These are phyloP conservation scores for Symphodus melops DNA, from an alignment of 2,113 vertebrate genomes.

Conservation along the genomic window DNA sequence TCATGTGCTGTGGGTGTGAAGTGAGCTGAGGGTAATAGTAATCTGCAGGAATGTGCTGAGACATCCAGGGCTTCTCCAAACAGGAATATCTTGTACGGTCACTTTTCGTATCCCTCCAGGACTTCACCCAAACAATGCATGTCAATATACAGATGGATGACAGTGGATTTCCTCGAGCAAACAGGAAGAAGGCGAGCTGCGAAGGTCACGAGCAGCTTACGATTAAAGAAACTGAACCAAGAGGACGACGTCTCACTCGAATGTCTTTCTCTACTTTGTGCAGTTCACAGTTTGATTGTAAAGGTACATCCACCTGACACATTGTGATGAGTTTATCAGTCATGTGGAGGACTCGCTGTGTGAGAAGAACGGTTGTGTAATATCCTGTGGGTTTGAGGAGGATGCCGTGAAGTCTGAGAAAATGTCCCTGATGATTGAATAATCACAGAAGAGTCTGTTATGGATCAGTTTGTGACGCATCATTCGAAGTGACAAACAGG, in stretches of 20 bases:
- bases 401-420: background rate
- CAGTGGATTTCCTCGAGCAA: background rate
- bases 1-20: slow-evolving; percentile 7
- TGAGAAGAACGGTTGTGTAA: background rate
- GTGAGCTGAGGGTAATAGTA: background rate
- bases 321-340: background rate
- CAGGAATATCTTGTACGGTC: slow-evolving; percentile 43
- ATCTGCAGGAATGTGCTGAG: slow-evolving; percentile 51
- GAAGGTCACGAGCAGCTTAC: background rate
- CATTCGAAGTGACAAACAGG: no score
- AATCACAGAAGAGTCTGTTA: background rate
- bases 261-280: background rate
- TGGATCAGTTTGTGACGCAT: background rate
- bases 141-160: background rate
- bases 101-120: slow-evolving; percentile 4
- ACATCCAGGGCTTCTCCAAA: slow-evolving; percentile 13
- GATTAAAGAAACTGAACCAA: background rate
- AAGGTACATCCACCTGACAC: background rate
- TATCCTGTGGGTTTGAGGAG: background rate
- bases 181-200: background rate
- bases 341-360: no score
- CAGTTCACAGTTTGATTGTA: background rate
- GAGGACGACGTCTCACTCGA: background rate
- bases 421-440: background rate
- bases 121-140: background rate